phyloP scores from a whole-genome alignment of 2,888 invertebrate genomes.

The Pterobdella sp. region DNA sequence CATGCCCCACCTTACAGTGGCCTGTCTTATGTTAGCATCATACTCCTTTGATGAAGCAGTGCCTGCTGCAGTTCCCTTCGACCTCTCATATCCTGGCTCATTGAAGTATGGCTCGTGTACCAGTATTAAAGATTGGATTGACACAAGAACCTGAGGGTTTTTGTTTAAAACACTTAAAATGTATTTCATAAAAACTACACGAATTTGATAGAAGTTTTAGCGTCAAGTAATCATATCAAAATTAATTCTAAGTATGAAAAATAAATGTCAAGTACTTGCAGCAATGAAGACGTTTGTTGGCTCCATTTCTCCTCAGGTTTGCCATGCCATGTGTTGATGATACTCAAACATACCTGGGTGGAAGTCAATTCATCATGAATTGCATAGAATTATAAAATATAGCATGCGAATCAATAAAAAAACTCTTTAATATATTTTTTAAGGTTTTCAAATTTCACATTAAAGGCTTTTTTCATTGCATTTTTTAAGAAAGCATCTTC shows the following conservation, averaged over 20 bases:
- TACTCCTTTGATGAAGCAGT: slow-evolving; percentile 84
- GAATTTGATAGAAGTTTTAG: too few species aligned
- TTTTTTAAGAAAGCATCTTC: too few species aligned
- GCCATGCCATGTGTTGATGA: slow-evolving; percentile 92
- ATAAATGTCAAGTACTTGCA: slow-evolving; percentile 53
- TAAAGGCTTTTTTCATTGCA: too few species aligned
- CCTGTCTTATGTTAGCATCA: slow-evolving; percentile 88
- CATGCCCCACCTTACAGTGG: slow-evolving; percentile 92
- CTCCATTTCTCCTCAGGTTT: slow-evolving; percentile 95
- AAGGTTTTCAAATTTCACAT: too few species aligned
- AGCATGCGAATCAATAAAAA: too few species aligned
- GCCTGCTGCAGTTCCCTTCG: slow-evolving; percentile 58
- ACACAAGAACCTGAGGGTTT: slow-evolving; percentile 48
- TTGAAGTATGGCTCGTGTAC: slow-evolving; percentile 53
- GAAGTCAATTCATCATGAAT: too few species aligned
- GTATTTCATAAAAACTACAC: too few species aligned
- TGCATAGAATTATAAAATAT: too few species aligned
- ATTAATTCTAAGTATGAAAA: neutral
- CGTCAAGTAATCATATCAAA: neutral
- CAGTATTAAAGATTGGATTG: slow-evolving; percentile 52
- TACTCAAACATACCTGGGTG: slow-evolving; percentile 67
- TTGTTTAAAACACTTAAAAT: neutral
- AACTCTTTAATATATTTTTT: too few species aligned
- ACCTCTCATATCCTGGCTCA: slow-evolving; percentile 53
- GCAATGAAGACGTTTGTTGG: slow-evolving; percentile 84